Evolutionary conservation across 1,140 invertebrate genomes (phyloP), one percentile per base, ranked within the genome.

Genomic region (Caenorhabditis briggsae): DNA sequence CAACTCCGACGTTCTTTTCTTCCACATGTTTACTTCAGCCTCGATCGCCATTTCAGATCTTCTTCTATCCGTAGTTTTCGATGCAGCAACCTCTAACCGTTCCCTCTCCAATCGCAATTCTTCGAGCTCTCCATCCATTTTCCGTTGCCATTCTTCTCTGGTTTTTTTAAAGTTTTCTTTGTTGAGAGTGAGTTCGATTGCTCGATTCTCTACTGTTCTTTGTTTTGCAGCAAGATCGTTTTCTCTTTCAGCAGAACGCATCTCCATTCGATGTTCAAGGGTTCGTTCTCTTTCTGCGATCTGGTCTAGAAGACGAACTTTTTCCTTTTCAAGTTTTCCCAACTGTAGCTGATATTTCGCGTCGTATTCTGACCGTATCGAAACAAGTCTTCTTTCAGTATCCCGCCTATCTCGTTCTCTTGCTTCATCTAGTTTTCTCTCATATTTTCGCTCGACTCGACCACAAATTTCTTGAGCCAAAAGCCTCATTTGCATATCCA

Each of bases 121-220:
- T 70, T 85, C 83, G n/a, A 48, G 12, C 3, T 85, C 83, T 33
- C 9, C 23, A 48, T 85, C 64, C 43, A 65, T 70, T 70, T 53
- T 48, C 48, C 41, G 18, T 16, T 48, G 46, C 48, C 50, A 64
- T 56, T 85, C 50, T 9, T 85, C 59, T 46, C 25, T 18, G 5
- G 7, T 65, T 43, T 50, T 85, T 9, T 85, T 59, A 23, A 85
- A 65, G 6, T 85, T 64, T 59, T 85, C 83, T 23, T 83, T 83
- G 82, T 83, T 83, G 5, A 83, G 18, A 58, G 55, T 59, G 53
- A 83, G 33, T 16, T 83, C 82, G 33, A 59, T 83, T 18, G 55
- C 82, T 12, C 82, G 33, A 48, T 83, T 83, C 20, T 83, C 70
- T 25, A 78, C 46, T 12, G n/a, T 78, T 78, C 70, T 78, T 23